Percentiles rank a stretch among this genome's conserved stretches.
Evolutionary conservation across 2,797 vertebrate species (phyloP).

Genomic region (Pipistrellus nathusii): DNA sequence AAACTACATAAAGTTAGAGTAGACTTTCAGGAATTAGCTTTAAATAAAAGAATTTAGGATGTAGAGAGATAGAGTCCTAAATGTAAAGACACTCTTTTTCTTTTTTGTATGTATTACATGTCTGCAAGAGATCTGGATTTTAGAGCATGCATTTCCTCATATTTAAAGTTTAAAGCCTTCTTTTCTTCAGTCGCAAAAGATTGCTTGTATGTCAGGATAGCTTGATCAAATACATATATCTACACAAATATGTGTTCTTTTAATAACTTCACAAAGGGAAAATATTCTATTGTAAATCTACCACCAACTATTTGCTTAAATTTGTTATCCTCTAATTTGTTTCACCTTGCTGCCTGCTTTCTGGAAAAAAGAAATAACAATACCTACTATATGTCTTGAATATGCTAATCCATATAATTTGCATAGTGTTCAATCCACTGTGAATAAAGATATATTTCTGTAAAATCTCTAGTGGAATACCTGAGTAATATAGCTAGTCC

Average conservation of each 20-base stretch:
- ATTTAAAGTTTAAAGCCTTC: not conserved
- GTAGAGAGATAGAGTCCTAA: not conserved
- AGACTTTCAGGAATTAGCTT: not conserved
- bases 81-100: not conserved
- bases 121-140: not conserved
- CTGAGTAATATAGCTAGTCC: not conserved
- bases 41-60: not conserved
- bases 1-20: not conserved
- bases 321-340: not conserved
- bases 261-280: slow-evolving; percentile 1
- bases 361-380: not conserved
- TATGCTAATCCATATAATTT: not conserved
- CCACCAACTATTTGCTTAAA: not conserved
- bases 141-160: slow-evolving; percentile 21
- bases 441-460: not conserved
- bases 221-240: not conserved
- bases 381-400: not conserved
- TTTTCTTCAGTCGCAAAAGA: not conserved
- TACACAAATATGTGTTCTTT: not conserved
- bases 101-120: not conserved
- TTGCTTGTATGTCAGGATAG: not conserved
- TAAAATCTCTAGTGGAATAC: not conserved
- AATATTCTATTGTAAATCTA: not conserved
- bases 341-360: not conserved
- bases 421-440: not conserved